Evolutionary conservation across 2,888 invertebrate species (phyloP), one percentile per base, ranked within the genome.

Genomic region (Drosophila peninsularis): DNA sequence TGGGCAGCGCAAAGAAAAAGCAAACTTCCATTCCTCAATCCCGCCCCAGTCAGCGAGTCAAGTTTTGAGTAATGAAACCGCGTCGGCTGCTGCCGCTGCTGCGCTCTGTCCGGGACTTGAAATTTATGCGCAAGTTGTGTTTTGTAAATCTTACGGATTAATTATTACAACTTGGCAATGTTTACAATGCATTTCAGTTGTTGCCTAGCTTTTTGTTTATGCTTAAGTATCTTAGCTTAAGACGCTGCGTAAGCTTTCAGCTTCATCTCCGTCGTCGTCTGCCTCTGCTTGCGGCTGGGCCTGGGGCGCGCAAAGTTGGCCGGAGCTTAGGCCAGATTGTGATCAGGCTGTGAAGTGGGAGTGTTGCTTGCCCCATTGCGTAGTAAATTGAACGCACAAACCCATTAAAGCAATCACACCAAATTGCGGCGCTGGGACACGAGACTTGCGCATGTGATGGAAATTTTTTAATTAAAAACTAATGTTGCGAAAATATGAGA

Each of bases 401-500:
- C 66, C 69, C 75, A 72, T 75, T 69, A 73, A 67, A 56, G 36
- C 36, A 62, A 64, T 63, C 71, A 37, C 54, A 50, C n/a, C 70
- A 50, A 65, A 55, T 62, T 49, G 49, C 47, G 49, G 53, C 55
- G 39, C 41, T 61, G 70, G 47, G 54, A 65, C 56, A 57, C 27
- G 54, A 7, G 54, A 47, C 68, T 75, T 64, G 61, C 50, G 62
- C 55, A 77, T 73, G 75, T 71, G 80, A 78, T 89, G 82, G 69
- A 79, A 70, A 84, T 89, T 86, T 90, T 90, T 90, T 90, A 90
- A 90, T 90, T 90, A 90, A 90, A 90, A 90, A 83, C 90, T 90
- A 90, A 90, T 90, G 90, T 90, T 78, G 84, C 88, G 87, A 89
- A 89, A 90, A 89, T 88, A 88, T 82, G 82, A 88, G 72, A 71